Evolutionary conservation across 2,888 invertebrate genomes (phyloP).

Genomic region (Apodemia mormo): DNA sequence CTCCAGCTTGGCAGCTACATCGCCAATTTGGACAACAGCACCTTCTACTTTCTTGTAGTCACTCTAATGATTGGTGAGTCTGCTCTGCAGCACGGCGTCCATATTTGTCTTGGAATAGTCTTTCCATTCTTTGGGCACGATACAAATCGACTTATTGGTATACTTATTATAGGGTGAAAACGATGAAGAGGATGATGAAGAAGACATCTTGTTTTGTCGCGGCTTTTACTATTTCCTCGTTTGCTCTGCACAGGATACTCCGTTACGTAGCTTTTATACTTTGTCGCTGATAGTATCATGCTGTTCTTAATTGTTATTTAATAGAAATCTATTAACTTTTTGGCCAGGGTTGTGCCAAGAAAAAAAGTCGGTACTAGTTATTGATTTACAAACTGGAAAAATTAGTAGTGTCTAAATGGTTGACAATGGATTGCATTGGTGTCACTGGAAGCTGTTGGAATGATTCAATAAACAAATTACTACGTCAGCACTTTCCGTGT

Average conservation of each 20-base stretch:
- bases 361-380: no score
- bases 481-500: neutral
- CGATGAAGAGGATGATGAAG: conserved; percentile 6
- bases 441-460: neutral
- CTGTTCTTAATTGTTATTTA: neutral
- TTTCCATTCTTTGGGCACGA: neutral
- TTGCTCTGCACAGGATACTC: neutral
- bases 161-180: neutral
- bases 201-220: neutral
- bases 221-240: neutral
- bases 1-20: no score
- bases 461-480: conserved; percentile 1
- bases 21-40: no score
- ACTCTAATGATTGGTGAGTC: neutral
- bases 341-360: no score
- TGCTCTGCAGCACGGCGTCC: conserved; percentile 13
- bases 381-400: no score
- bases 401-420: no score
- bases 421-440: no score
- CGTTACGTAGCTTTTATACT: neutral
- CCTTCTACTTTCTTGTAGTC: neutral
- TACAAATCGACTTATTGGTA: neutral
- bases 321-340: no score
- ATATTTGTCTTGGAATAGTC: neutral
- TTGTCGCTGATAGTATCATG: neutral